Evolutionary conservation across 2,113 vertebrate species (phyloP).

Genomic region (Cheirogaleus medius): DNA sequence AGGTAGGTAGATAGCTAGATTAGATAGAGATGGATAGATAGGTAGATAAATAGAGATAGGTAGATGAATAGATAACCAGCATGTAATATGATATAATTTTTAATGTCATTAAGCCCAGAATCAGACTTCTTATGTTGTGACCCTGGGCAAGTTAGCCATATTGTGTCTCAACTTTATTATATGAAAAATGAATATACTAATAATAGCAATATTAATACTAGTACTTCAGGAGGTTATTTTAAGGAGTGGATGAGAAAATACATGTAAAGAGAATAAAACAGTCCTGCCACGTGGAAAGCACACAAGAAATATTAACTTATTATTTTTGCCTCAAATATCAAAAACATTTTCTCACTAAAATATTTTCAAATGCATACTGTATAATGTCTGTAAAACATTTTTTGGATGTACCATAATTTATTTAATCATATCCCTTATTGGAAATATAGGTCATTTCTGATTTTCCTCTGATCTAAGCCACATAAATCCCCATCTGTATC

Average conservation of each 20-base stretch:
- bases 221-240: not conserved
- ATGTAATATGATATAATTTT: not conserved
- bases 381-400: not conserved
- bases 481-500: not conserved
- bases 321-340: not conserved
- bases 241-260: not conserved
- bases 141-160: not conserved
- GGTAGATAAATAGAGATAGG: not conserved
- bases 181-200: not conserved
- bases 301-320: not conserved
- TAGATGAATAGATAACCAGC: not conserved
- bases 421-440: not conserved
- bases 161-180: not conserved
- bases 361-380: not conserved
- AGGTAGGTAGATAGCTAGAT: not conserved
- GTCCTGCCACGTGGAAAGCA: not conserved
- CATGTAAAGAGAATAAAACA: not conserved
- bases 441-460: not conserved
- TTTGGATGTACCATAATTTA: not conserved
- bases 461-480: not conserved
- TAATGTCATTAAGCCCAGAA: not conserved
- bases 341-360: not conserved
- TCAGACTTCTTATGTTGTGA: not conserved
- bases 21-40: not conserved
- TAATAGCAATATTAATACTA: not conserved